Evolutionary conservation across 2,888 invertebrate species (phyloP).

Genomic region (Leucania comma): DNA sequence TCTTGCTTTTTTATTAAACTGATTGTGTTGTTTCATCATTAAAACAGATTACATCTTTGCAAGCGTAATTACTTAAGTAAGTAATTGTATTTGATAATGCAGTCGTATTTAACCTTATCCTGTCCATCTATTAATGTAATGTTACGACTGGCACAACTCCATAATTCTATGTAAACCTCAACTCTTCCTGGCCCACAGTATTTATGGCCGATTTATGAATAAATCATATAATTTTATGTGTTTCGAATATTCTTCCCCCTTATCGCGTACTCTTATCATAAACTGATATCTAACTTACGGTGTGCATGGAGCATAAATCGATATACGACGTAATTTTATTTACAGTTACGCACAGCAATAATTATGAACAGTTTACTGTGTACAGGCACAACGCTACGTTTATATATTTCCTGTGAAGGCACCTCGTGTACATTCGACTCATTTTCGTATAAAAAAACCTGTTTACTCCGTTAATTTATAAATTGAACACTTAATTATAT

Average conservation of each 20-base stretch:
- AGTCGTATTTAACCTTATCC: slow-evolving; percentile 23
- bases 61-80: slow-evolving; percentile 38
- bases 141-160: slow-evolving; percentile 23
- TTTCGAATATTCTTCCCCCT: slow-evolving; percentile 45
- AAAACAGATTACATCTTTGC: slow-evolving; percentile 33
- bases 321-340: slow-evolving; percentile 46
- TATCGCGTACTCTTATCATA: slow-evolving; percentile 55
- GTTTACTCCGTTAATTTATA: slow-evolving; percentile 75
- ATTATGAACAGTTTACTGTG: slow-evolving; percentile 55
- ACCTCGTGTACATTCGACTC: slow-evolving; percentile 26
- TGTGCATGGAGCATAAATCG: slow-evolving; percentile 50
- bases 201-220: slow-evolving; percentile 49
- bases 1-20: slow-evolving; percentile 21
- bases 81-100: slow-evolving; percentile 24
- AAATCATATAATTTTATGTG: slow-evolving; percentile 54
- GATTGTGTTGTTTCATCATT: slow-evolving; percentile 19
- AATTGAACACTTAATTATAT: slow-evolving; percentile 81
- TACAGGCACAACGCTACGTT: slow-evolving; percentile 19
- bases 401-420: slow-evolving; percentile 60
- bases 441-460: slow-evolving; percentile 68
- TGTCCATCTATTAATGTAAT: slow-evolving; percentile 22
- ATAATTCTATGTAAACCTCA: slow-evolving; percentile 35
- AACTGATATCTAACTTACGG: slow-evolving; percentile 53
- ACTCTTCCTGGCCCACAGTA: slow-evolving; percentile 25
- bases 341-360: slow-evolving; percentile 51